Evolutionary conservation across 1,140 invertebrate species (phyloP), one percentile per base, ranked within the genome.

Genomic region (Drosophila dunni): DNA sequence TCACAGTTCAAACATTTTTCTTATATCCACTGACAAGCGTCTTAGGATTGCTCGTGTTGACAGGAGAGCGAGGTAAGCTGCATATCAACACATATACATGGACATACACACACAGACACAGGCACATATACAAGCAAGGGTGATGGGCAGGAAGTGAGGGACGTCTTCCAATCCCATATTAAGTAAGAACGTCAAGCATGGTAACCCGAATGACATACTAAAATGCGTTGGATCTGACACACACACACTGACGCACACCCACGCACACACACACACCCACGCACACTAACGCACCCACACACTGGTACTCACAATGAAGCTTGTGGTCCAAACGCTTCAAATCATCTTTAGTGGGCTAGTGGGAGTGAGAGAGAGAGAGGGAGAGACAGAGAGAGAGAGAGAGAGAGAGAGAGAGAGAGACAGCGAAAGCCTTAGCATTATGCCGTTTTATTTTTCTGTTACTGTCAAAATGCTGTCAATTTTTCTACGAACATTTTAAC

Each of bases 401-500:
- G 45, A 7, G 45, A 33, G 20, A 9, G 24, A 29, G 13, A 33
- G 48, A 11, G 48, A n/a, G 8, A 20, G 20, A 46, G 56, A 58
- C 40, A 58, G 56, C 40, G 11, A 42, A 57, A 42, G 48, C 57
- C 24, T 54, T 46, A 58, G 33, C 63, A 54, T 40, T 40, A 51
- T 51, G 57, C 63, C 51, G 34, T 53, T 54, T 38, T 10, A 17
- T 20, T 54, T 56, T 58, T 58, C 42, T 54, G 13, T 15, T 53
- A 38, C 64, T 75, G 75, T 78, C 75, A 78, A 75, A 78, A 77
- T 34, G 53, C 70, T 77, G 75, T 77, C 75, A 77, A 74, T 74
- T 74, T 78, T 69, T 64, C 20, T 68, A 15, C 71, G 57, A 78
- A 75, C 75, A 78, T 69, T 69, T 77, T 69, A 75, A 63, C 64